These are phyloP conservation scores for Equus przewalskii DNA, from an alignment of 2,113 vertebrate species.

Conservation along the genomic window DNA sequence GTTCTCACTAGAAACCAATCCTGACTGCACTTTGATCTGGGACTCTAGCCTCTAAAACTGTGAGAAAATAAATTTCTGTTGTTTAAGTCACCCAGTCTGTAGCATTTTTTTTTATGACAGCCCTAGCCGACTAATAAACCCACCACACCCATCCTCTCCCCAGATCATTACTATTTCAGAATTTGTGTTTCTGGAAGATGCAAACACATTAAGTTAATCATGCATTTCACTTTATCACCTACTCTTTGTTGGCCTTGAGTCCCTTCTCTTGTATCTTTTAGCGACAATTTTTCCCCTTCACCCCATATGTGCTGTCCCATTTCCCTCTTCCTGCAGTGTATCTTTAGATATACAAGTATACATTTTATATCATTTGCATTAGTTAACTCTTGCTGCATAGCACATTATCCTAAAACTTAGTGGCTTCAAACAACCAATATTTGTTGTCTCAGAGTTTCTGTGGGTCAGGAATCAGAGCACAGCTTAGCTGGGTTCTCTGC, in stretches of 20 bases:
- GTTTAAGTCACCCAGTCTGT: neutral
- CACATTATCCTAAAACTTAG: neutral
- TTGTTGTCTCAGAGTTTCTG: neutral
- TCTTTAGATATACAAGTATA: neutral
- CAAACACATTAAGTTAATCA: neutral
- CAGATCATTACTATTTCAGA: neutral
- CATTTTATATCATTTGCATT: neutral
- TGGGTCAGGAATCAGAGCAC: neutral
- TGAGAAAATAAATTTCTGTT: neutral
- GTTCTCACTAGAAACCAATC: neutral
- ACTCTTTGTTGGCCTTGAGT: neutral
- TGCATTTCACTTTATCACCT: neutral
- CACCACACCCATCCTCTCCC: neutral
- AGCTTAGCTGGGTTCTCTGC: neutral
- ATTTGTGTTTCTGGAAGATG: neutral
- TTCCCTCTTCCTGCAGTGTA: neutral
- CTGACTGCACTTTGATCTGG: neutral
- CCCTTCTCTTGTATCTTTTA: neutral
- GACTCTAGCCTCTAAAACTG: neutral
- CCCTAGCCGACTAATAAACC: no score
- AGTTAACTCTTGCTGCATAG: neutral
- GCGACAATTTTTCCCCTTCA: neutral
- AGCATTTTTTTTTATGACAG: neutral
- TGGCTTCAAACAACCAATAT: neutral
- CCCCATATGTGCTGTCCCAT: neutral